Conservation (phyloP, 2,797 vertebrate genomes). For the Pipistrellus pygmaeus region DNA sequence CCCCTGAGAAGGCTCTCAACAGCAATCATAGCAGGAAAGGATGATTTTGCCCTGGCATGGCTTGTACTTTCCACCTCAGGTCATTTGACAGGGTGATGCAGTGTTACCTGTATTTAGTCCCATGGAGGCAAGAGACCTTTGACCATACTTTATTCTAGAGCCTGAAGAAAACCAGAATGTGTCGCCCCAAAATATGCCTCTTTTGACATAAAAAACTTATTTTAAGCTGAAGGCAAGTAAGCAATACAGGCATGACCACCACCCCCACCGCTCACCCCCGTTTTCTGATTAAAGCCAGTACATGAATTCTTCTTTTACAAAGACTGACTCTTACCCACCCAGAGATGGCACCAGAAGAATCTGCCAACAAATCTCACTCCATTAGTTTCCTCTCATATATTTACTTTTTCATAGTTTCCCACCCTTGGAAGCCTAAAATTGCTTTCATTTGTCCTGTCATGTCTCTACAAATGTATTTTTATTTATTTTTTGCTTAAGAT, state of each 20-base stretch:
- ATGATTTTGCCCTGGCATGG: background rate
- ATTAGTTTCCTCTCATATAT: background rate
- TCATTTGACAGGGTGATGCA: background rate
- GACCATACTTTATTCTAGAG: background rate
- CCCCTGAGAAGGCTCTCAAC: background rate
- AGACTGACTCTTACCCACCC: background rate
- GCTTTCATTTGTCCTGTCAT: background rate
- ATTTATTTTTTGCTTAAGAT: background rate
- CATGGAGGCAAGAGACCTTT: background rate
- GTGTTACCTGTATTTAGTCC: background rate
- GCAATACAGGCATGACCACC: background rate
- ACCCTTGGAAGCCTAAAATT: background rate
- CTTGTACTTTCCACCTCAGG: background rate
- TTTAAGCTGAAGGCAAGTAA: background rate
- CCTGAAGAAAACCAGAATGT: background rate
- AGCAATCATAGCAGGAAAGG: background rate
- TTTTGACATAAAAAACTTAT: constrained; percentile 2
- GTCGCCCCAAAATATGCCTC: background rate
- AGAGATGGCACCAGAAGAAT: background rate
- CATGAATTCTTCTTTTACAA: background rate
- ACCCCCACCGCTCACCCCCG: too few species aligned
- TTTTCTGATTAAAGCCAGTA: background rate
- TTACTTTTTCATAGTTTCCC: background rate
- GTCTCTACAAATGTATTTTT: background rate
- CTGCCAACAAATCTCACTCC: background rate